Base-by-base conservation (phyloP, 2,888 invertebrate genomes). In the Cataglyphis rosenhaueri region DNA sequence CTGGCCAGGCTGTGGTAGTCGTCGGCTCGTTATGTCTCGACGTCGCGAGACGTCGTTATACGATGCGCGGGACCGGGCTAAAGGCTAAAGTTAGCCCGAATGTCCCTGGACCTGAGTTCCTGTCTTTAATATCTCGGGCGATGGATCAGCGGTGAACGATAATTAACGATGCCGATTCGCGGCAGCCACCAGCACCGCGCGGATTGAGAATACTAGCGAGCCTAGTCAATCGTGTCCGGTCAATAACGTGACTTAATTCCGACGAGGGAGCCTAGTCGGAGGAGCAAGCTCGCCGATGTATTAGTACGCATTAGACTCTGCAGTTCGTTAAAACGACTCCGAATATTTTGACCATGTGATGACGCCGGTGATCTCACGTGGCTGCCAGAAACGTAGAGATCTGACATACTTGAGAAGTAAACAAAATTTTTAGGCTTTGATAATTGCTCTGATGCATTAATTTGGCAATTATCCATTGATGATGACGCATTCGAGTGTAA, bases 21-120 rank as follows among this genome's bases (percentile, higher is more conserved):
- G 79, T 83, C 89, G 85, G 86, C 89, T 86, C 89, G 91, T 89
- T 89, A 91, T 90, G 88, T 88, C 70, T 21, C 89, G 89, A 85
- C 74, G 75, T 64, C 74, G 65, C 78, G 71, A 21, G 41, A 65
- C 78, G 59, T 35, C 73, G 78, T 73, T 68, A 2, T 9, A 64
- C 78, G 78, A 59, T 44, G 71, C 66, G 66, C 90, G 91, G 85
- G 84, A 76, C 82, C 81, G 84, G 89, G 92, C 92, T 92, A 91
- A 92, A 92, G 90, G 92, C 94, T 94, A 94, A 94, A 94, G 92
- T 94, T 94, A 94, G 94, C 91, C 86, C 87, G 87, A 88, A 92
- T 92, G 93, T 92, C 94, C 94, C 94, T 94, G 94, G 92, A 93
- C 91, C 91, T 85, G 87, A 88, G 91, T 86, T 82, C 59, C 86